Conservation (phyloP, 1,140 invertebrate species). For the Nasonia vitripennis region DNA sequence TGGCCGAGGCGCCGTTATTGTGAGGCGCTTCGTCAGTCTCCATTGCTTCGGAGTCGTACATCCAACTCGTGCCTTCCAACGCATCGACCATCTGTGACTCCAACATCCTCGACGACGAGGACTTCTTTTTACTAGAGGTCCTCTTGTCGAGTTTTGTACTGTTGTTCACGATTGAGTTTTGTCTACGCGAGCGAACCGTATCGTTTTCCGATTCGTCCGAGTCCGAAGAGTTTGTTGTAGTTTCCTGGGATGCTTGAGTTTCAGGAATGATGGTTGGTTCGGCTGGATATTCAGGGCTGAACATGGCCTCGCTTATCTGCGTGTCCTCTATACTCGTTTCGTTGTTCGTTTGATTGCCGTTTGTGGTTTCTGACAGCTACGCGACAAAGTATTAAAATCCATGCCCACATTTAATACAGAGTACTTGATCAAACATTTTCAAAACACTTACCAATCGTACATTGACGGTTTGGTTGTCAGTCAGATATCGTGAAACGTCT, state of each 20-base stretch:
- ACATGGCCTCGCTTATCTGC: slow-evolving; percentile 24
- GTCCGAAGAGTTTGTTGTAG: neutral
- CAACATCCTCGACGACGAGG: neutral
- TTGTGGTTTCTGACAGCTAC: slow-evolving; percentile 16
- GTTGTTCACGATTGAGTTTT: neutral
- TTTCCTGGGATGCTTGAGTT: slow-evolving; percentile 29
- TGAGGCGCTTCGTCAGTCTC: neutral
- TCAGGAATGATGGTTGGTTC: slow-evolving; percentile 26
- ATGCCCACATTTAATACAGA: neutral
- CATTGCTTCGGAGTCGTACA: slow-evolving; percentile 50
- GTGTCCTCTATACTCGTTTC: slow-evolving; percentile 28
- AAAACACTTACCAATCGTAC: slow-evolving; percentile 59
- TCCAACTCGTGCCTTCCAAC: slow-evolving; percentile 71
- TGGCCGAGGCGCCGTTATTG: neutral
- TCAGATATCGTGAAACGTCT: slow-evolving; percentile 67
- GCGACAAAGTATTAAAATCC: slow-evolving; percentile 14
- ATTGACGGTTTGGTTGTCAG: slow-evolving; percentile 68
- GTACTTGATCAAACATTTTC: slow-evolving; percentile 1
- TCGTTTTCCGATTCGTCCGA: neutral
- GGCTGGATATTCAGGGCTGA: neutral
- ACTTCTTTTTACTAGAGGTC: neutral
- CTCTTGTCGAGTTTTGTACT: slow-evolving; percentile 1
- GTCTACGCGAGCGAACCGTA: neutral
- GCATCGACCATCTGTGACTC: slow-evolving; percentile 63
- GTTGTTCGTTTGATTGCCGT: slow-evolving; percentile 33